Base-by-base conservation (phyloP, 2,797 vertebrate species). In the Carcharodon carcharias region DNA sequence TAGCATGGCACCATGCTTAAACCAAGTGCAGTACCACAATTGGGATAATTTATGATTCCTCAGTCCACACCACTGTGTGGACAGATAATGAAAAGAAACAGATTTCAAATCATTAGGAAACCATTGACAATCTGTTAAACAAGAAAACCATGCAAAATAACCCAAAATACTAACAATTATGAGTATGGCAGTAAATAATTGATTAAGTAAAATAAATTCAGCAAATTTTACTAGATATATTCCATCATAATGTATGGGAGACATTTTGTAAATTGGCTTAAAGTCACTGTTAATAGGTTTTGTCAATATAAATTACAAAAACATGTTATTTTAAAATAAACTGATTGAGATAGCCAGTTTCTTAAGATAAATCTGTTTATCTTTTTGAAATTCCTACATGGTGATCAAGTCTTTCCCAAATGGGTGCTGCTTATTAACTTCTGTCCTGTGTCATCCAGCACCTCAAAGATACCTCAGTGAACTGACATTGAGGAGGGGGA, bases 131-230 rank as follows among this genome's bases (percentile, higher is more conserved):
- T 58, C 91, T 67, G 21, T 63, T 63, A 65, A 63, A 26, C 45
- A 85, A 85, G 82, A 21, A 92, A 92, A 63, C 35, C n/a, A 45
- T 28, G n/a, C 63, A 67, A 93, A 67, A 93, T 93, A 93, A 93
- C 21, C 18, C 4, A 40, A 92, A 93, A 93, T 0, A 0, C 63
- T 93, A 67, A 45, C 3, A 93, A 98, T 98, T 97, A 98, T 98
- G 97, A 98, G 98, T 98, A 98, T 97, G 98, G 98, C 98, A 98
- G 99, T 99, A 98, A 99, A 99, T 98, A 98, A 98, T 98, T 97
- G 97, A 97, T 96, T 97, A 99, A 99, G 98, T 98, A 98, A 99
- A 99, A 99, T 98, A 98, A 98, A 98, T 98, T 98, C 97, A 97
- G 97, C 98, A 98, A 98, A 98, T 98, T 98, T 98, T 98, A 98